A percentile compares a stretch with the other conserved stretches of the same genome.
phyloP scores from a whole-genome alignment of 2,797 vertebrate genomes.

The Alauda arvensis region DNA sequence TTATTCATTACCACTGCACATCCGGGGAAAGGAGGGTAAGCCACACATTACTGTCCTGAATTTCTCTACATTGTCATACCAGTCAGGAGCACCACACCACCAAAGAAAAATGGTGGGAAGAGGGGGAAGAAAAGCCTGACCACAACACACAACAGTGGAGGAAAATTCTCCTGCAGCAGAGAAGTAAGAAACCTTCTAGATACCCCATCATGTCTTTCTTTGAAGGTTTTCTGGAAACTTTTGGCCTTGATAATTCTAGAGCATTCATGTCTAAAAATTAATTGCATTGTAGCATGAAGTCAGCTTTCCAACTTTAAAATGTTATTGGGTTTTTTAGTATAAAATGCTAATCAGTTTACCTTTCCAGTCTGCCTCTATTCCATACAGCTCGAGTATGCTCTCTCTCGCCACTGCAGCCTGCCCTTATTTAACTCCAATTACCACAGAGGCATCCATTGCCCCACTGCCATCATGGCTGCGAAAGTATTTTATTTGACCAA shows the following conservation, averaged over 20 bases:
- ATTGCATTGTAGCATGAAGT: background rate
- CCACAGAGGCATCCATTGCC: background rate
- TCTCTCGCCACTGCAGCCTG: background rate
- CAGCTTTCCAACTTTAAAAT: background rate
- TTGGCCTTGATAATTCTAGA: background rate
- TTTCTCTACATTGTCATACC: background rate
- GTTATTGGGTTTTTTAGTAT: background rate
- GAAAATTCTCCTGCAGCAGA: background rate
- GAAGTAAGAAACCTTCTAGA: background rate
- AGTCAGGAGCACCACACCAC: background rate
- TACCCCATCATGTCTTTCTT: fast-evolving
- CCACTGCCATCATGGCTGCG: background rate
- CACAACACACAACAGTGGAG: background rate
- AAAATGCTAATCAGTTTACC: background rate
- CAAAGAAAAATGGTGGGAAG: background rate
- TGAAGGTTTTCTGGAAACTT: background rate
- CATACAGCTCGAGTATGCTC: background rate
- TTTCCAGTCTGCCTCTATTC: background rate
- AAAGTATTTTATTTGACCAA: background rate
- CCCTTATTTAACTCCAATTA: background rate
- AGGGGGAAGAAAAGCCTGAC: background rate
- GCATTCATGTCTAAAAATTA: background rate
- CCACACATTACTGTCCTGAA: background rate
- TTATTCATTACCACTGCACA: background rate
- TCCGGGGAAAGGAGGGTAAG: background rate